phyloP scores from a whole-genome alignment of 2,888 invertebrate species.

The Pediacus dermestoides region DNA sequence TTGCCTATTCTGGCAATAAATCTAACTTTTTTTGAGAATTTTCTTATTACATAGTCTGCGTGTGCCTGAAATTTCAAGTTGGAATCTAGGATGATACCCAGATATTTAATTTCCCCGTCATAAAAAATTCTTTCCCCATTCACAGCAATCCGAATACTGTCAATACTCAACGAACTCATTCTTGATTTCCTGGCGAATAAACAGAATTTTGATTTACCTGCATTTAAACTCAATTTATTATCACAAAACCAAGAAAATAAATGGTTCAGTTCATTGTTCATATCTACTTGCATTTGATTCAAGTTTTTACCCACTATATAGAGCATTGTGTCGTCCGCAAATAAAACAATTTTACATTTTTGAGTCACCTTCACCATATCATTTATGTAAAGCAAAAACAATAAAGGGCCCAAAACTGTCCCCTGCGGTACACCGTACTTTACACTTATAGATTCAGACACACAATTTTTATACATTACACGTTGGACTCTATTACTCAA shows the following conservation, averaged over 20 bases:
- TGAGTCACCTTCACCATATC: background rate
- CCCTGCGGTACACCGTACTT: constrained; percentile 4
- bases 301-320: background rate
- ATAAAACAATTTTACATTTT: constrained; percentile 1
- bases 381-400: constrained; percentile 4
- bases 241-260: background rate
- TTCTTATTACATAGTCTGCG: background rate
- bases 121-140: background rate
- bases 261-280: background rate
- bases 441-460: background rate
- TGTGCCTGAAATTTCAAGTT: background rate
- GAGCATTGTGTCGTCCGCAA: constrained; percentile 5
- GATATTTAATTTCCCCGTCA: constrained; percentile 1
- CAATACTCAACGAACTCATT: background rate
- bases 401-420: constrained; percentile 2
- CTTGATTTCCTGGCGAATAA: background rate
- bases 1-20: constrained; percentile 1
- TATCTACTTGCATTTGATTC: background rate
- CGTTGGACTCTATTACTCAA: background rate
- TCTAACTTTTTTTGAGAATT: constrained; percentile 1
- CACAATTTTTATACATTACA: background rate
- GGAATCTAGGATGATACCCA: background rate
- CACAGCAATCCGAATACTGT: background rate
- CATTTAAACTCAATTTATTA: constrained; percentile 2
- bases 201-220: background rate